phyloP scores from a whole-genome alignment of 2,797 vertebrate genomes.

The Glossophaga mutica region DNA sequence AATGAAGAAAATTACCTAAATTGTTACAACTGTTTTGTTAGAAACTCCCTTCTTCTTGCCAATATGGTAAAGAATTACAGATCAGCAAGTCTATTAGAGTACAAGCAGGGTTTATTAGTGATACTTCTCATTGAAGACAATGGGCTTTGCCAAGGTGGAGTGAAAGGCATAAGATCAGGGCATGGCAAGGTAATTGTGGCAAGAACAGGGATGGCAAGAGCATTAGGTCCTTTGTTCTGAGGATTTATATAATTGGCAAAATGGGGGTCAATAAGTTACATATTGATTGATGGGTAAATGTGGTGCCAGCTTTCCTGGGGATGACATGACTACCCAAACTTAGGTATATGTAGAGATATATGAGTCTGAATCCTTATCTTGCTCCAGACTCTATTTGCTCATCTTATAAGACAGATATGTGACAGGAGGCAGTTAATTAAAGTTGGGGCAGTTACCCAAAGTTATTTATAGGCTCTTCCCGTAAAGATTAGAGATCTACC shows the following conservation, averaged over 20 bases:
- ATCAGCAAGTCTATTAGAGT: too few species aligned
- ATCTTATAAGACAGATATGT: neutral
- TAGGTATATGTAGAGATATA: neutral
- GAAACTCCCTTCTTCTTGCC: too few species aligned
- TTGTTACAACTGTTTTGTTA: neutral
- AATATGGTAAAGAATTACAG: too few species aligned
- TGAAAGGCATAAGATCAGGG: too few species aligned
- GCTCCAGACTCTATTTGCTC: neutral
- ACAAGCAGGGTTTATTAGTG: too few species aligned
- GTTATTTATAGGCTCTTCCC: neutral
- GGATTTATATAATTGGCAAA: neutral
- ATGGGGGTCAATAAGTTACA: neutral
- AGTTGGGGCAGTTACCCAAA: neutral
- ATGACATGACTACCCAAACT: neutral
- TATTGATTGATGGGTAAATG: neutral
- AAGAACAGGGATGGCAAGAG: neutral
- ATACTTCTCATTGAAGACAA: too few species aligned
- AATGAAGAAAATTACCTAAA: neutral
- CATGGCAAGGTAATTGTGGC: neutral
- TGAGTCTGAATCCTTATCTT: neutral
- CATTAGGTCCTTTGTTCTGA: neutral
- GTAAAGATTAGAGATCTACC: neutral
- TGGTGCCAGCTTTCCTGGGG: neutral
- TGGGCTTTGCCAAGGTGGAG: too few species aligned
- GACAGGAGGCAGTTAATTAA: neutral